These are phyloP conservation scores for Nesospiza acunhae DNA, from an alignment of 2,113 vertebrate genomes.

Conservation along the genomic window DNA sequence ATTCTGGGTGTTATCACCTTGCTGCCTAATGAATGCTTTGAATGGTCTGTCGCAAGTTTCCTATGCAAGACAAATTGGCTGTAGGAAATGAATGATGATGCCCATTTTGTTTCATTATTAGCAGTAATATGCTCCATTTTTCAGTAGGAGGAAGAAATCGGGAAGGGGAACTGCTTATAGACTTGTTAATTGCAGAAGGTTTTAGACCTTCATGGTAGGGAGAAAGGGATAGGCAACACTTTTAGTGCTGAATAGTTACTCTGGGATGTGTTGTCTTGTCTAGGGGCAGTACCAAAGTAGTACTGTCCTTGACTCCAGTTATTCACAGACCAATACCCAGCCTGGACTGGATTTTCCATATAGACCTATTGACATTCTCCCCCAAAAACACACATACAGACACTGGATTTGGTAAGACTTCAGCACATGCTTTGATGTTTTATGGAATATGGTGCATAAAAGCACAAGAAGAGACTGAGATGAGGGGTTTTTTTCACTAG, in stretches of 20 bases:
- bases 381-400: neutral
- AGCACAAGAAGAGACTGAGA: neutral
- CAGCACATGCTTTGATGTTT: neutral
- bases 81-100: slow-evolving; percentile 67
- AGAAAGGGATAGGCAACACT: neutral
- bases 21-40: slow-evolving; percentile 37
- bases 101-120: slow-evolving; percentile 72
- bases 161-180: slow-evolving; percentile 22
- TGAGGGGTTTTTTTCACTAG: neutral
- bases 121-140: slow-evolving; percentile 69
- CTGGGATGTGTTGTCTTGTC: neutral
- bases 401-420: neutral
- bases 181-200: slow-evolving; percentile 59
- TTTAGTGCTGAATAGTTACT: neutral
- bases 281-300: neutral
- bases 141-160: slow-evolving; percentile 13
- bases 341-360: neutral
- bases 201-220: slow-evolving; percentile 10
- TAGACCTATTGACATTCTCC: neutral
- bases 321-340: neutral
- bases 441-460: neutral
- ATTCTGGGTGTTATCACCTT: slow-evolving; percentile 32
- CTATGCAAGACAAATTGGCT: slow-evolving; percentile 64
- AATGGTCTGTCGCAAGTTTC: slow-evolving; percentile 33
- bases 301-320: neutral